Base-by-base conservation (phyloP, 2,113 vertebrate genomes). In the Gnathonemus longibarbis region DNA sequence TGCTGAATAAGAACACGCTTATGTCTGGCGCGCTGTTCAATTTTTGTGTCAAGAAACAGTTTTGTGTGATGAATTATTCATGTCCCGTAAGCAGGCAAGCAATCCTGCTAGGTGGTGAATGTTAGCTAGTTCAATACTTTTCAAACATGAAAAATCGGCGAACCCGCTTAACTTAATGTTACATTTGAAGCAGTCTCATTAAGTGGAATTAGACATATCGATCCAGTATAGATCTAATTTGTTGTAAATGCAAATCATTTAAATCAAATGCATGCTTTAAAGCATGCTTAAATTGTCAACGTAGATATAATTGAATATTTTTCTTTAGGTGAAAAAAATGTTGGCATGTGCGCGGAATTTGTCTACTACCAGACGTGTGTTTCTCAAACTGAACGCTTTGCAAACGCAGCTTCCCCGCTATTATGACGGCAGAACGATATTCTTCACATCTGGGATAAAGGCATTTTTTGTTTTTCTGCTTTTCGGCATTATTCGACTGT, bases 61-160 rank as follows among this genome's bases (percentile, higher is more conserved):
- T 90, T 77, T 90, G 90, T 90, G 90, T 91, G 77, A 93, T 93
- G 91, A 93, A 93, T 93, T 91, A 93, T 93, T 91, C 91, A 93
- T 92, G 84, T 90, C 66, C 88, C 91, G 91, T 90, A 91, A 88
- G 91, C 90, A 88, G 89, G 90, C 88, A 83, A 88, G 87, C 49
- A 24, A 46, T 48, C 83, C 45, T 46, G 83, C 39, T 39, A 58
- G 50, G 13, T 84, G 66, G 89, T 89, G 89, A 89, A 85, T 89
- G 84, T 80, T 83, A 35, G 45, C 42, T 87, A 49, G 10, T 66
- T 35, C 24, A 77, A 27, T 70, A 66, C 45, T 74, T 27, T 11
- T 77, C 66, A 77, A 77, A 48, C 24, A 46, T 19, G 66, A 89
- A 89, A 62, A 35, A 77, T 50, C 21, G 45, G 31, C 46, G 13